Base-by-base conservation (phyloP, 2,113 vertebrate genomes). In the Forbesichthys papilliferus region DNA sequence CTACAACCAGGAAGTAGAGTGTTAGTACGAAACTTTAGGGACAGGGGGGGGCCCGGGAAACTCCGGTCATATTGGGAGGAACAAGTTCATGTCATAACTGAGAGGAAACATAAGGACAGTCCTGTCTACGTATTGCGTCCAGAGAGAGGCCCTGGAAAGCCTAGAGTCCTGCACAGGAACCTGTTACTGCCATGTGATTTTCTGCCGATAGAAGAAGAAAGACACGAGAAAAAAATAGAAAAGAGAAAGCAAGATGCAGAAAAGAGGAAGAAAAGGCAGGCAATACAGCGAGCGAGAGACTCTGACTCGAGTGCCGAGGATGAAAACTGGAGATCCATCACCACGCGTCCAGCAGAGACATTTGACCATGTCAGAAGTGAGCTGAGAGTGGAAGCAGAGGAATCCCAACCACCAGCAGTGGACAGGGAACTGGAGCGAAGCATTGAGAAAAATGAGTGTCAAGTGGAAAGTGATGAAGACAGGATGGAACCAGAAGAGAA, bases 1-100 rank as follows among this genome's bases (percentile, higher is more conserved):
- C 27, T 65, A 16, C 3, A 27, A 4, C 27, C 47, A 48, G 18
- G 55, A 27, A 27, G 54, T 10, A 56, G 53, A 57, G 54, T 57
- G 9, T 14, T 69, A 46, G 56, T 62, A 11, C 20, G 53, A 20
- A 60, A 65, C 47, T 11, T 72, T 6, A 60, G 16, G 12, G 66
- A 66, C 8, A 51, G n/a, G 75, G 61, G 68, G 59, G 34, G 68
- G 36, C 51, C 59, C 55, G 27, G 54, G 66, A 8, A 78, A 81
- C 12, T 58, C 49, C 66, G 9, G 66, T 68, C 68, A 69, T 69
- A 16, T 33, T 74, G 64, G 46, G 79, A 78, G 78, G 75, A 71
- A 8, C 61, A 70, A 57, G 55, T 2, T 1, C 18, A 57, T 5
- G 18, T 18, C 6, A 16, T 57, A 9, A 57, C 46, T 11, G 47